Evolutionary conservation across 2,113 vertebrate species (phyloP), one percentile per base, ranked within the genome.

Genomic region (Panurus biarmicus): DNA sequence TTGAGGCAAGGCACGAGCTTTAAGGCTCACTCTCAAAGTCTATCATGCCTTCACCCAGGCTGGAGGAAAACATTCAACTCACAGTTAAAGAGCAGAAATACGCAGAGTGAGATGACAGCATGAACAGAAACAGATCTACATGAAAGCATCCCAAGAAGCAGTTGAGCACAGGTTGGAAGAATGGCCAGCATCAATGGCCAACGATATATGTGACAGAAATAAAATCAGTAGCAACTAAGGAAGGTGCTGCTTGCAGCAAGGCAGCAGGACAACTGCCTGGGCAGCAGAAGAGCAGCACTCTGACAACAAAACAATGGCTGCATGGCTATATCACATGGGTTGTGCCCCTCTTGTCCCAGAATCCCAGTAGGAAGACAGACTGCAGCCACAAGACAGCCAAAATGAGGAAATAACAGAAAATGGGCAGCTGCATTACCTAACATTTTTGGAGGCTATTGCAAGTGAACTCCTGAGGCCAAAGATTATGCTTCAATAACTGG

Each of bases 251-350:
- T 74, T 67, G 53, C 44, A 75, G 31, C 23, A 53, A 50, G 29
- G 35, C 33, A 54, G 23, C 22, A 51, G 35, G 45, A 45, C 35
- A 50, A 8, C 14, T 23, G n/a, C 28, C 51, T 45, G 0, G 1
- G 42, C 16, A 77, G 35, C 9, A 14, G 16, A 57, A 29, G 31
- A 74, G 15, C 0, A 3, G 36, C 36, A 10, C 5, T 83, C 48
- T 62, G 53, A 22, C 33, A 61, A 25, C 23, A 58, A 16, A 50
- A 33, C 26, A 38, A 23, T 45, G 38, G 28, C 58, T 87, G 24
- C 21, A 48, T 3, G 12, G 14, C 31, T 71, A 0, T 2, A 7
- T n/a, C 15, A 48, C 0, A 0, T 13, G 3, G 22, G 25, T 24
- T 69, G 29, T 56, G 14, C 15, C 45, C 25, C 51, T 85, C 24